Base-by-base conservation (phyloP, 2,888 invertebrate genomes). In the Nasonovia ribisnigri region DNA sequence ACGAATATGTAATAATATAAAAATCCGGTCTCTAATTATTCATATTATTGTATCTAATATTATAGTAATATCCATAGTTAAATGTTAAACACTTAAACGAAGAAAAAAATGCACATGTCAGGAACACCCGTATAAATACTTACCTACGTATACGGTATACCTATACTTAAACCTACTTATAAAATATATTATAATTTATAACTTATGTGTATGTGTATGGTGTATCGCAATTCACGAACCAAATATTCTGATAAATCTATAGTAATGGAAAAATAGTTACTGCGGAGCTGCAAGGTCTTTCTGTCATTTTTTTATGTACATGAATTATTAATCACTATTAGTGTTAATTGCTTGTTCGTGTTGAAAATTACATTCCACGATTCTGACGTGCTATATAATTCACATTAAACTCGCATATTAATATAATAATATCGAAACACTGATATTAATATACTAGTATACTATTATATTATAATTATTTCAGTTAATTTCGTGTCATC, bases 321-420 rank as follows among this genome's bases (percentile, higher is more conserved):
- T 43, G 29, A 43, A 48, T 87, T 51, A 87, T 87, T 87, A 54
- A 88, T 54, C 86, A 57, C 57, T 60, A 87, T 87, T 92, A 92
- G 60, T 46, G 86, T 60, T 92, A 92, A 92, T 87, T 60, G 60
- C 60, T 87, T 60, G 86, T 92, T 87, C 92, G 86, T 87, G 92
- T 60, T 46, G 86, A 92, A 60, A 87, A 92, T 91, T 91, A 54
- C 91, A 29, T 77, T 91, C 42, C 84, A 43, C 42, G 42, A 84
- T 84, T 42, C 42, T 29, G 84, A 84, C 26, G 48, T 77, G 42
- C 42, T 89, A 26, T 88, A 89, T 57, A 57, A 67, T 46, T 42
- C 43, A 57, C 16, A 43, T 57, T 60, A 57, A 89, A 43, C 89
- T 13, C n/a, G 13, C 26, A 5, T 91, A 51, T 90, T 77, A 91